phyloP scores from a whole-genome alignment of 1,140 invertebrate species.

The Paramacrobiotus metropolitanus region DNA sequence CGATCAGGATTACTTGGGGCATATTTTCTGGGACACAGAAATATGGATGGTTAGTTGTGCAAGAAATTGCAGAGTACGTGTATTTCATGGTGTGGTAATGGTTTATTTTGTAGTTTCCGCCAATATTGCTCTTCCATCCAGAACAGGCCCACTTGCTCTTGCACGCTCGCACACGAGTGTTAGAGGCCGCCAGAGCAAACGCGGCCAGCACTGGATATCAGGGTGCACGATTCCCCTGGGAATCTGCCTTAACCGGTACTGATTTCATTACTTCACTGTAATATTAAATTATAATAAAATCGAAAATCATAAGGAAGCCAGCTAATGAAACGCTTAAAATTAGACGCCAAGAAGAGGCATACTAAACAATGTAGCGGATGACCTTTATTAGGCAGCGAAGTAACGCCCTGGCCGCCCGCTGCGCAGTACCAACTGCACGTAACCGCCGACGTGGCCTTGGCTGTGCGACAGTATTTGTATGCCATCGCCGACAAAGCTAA shows the following conservation, averaged over 20 bases:
- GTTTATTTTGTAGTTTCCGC: constrained; percentile 14
- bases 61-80: neutral
- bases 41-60: constrained; percentile 23
- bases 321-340: too few relatives aligned
- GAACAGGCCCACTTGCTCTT: constrained; percentile 17
- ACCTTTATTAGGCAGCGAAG: too few relatives aligned
- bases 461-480: constrained; percentile 22
- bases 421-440: constrained; percentile 22
- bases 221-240: constrained; percentile 26
- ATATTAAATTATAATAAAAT: too few relatives aligned
- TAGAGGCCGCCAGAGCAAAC: constrained; percentile 17
- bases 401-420: constrained; percentile 13
- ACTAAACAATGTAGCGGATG: too few relatives aligned
- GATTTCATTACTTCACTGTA: too few relatives aligned
- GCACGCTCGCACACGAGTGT: constrained; percentile 16
- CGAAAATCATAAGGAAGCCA: too few relatives aligned
- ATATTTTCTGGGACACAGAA: constrained; percentile 29
- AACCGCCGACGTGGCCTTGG: constrained; percentile 24
- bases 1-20: constrained; percentile 18
- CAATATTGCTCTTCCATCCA: constrained; percentile 20
- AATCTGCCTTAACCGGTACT: constrained; percentile 20
- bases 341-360: too few relatives aligned
- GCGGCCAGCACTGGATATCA: constrained; percentile 18
- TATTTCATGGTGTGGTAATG: neutral
- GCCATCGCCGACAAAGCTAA: constrained; percentile 17